Evolutionary conservation across 37 sponge, comb jelly and placozoan species (phyloP).

Genomic region (Hormiphora californensis): DNA sequence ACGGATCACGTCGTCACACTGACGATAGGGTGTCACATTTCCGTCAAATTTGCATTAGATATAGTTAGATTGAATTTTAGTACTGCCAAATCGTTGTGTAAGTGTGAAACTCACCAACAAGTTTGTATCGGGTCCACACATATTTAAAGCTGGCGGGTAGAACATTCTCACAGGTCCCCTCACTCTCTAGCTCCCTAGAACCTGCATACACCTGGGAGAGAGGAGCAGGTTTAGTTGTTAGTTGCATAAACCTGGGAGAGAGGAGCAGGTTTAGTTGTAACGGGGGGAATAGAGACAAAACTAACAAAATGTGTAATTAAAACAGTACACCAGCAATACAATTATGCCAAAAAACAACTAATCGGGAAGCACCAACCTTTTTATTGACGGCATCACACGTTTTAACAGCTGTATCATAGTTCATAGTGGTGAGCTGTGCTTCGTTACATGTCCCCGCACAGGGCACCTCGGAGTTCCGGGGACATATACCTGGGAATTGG

Average conservation of each 20-base stretch:
- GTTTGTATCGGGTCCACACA: constrained; percentile 40
- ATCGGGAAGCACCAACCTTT: too few relatives aligned
- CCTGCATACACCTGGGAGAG: too few relatives aligned
- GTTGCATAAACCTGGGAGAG: too few relatives aligned
- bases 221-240: too few relatives aligned
- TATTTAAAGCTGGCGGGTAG: not conserved
- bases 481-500: constrained; percentile 33
- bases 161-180: not conserved
- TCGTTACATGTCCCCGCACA: constrained; percentile 22
- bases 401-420: not conserved
- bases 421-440: not conserved
- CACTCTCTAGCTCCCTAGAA: not conserved
- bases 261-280: too few relatives aligned
- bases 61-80: not conserved
- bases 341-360: too few relatives aligned
- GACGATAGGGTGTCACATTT: not conserved
- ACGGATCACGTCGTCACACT: too few relatives aligned
- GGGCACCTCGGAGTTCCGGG: not conserved
- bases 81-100: not conserved
- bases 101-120: not conserved
- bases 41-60: not conserved
- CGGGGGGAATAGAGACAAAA: too few relatives aligned
- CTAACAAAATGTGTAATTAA: too few relatives aligned
- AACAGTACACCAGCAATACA: too few relatives aligned
- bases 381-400: not conserved